Conservation (phyloP, 35 echinoderm and acorn worm genomes). For the Patiria miniata region DNA sequence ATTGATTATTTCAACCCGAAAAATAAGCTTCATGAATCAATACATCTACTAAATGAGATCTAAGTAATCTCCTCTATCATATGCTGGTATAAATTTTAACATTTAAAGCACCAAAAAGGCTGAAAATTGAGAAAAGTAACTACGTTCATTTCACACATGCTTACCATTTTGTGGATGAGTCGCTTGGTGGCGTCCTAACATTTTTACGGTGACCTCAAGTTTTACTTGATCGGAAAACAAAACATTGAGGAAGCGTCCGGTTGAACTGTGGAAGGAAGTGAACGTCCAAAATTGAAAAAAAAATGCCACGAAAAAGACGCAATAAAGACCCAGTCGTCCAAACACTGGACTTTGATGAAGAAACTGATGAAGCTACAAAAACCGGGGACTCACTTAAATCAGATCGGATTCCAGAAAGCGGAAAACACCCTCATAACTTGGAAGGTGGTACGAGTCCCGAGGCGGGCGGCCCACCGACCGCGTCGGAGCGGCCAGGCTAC, state of each 20-base stretch:
- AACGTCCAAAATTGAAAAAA: neutral
- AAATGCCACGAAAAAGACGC: conserved; percentile 8
- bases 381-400: neutral
- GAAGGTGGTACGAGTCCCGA: neutral
- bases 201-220: neutral
- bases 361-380: neutral
- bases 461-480: conserved; percentile 13
- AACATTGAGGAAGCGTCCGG: neutral
- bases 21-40: too few relatives aligned
- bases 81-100: neutral
- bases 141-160: neutral
- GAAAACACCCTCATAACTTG: neutral
- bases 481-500: neutral
- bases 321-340: neutral
- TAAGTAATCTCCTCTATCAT: neutral
- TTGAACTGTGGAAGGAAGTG: neutral
- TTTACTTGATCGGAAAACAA: neutral
- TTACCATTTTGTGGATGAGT: neutral
- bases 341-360: neutral
- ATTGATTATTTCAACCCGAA: too few relatives aligned
- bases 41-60: neutral
- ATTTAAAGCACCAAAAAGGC: neutral
- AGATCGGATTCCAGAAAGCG: neutral
- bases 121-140: neutral
- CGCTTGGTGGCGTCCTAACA: conserved; percentile 18